These are phyloP conservation scores for Lateolabrax maculatus DNA, from an alignment of 2,797 vertebrate species.

Conservation along the genomic window DNA sequence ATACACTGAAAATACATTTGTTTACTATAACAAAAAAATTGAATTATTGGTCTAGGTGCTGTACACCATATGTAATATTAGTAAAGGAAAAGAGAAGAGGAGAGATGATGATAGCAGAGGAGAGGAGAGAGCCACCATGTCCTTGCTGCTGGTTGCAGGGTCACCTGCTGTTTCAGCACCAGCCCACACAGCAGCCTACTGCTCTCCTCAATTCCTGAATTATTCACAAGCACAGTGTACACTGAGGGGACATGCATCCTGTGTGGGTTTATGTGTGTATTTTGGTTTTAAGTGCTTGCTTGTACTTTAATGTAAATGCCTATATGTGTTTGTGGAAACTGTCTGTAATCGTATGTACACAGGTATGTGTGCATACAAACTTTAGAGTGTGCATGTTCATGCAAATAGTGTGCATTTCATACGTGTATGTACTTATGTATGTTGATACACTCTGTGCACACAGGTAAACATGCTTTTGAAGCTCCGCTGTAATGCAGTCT, in stretches of 20 bases:
- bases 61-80: not conserved
- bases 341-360: conserved; percentile 10
- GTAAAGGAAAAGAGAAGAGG: not conserved
- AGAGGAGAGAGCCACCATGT: conserved; percentile 56
- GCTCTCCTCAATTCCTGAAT: conserved; percentile 78
- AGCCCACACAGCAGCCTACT: conserved; percentile 66
- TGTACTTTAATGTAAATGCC: conserved; percentile 40
- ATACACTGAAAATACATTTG: not conserved
- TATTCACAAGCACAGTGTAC: conserved; percentile 79
- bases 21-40: not conserved
- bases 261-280: conserved; percentile 52
- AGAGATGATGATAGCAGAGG: not conserved
- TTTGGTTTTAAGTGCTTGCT: conserved; percentile 50
- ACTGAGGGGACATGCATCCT: conserved; percentile 66
- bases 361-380: not conserved
- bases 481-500: conserved; percentile 59
- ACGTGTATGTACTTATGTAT: not conserved
- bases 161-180: conserved; percentile 83
- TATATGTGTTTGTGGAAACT: conserved; percentile 7
- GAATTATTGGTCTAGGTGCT: not conserved
- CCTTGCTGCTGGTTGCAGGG: conserved; percentile 76
- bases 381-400: not conserved
- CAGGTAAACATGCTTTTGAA: conserved; percentile 63
- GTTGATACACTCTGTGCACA: not conserved
- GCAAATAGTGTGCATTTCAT: not conserved